Conservation (phyloP, 1,140 invertebrate genomes). For the Hydropsyche tenuis region DNA sequence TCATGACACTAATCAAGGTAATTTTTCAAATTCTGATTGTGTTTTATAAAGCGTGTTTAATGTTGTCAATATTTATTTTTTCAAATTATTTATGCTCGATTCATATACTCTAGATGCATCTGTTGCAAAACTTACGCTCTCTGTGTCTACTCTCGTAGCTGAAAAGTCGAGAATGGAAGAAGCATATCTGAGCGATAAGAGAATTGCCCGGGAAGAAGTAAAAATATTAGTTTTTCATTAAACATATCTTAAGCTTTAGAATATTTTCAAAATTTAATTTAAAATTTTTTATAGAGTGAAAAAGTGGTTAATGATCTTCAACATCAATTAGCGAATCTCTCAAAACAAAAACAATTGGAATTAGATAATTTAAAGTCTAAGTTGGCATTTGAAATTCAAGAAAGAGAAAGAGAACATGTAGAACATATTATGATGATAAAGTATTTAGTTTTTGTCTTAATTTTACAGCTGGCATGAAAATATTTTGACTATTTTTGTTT, state of each 20-base stretch:
- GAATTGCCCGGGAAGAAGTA: constrained; percentile 72
- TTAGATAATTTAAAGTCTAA: constrained; percentile 74
- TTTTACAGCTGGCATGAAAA: too few species aligned
- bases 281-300: constrained; percentile 66
- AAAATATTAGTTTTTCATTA: neutral
- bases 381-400: constrained; percentile 75
- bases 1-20: constrained; percentile 35
- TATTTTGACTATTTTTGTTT: neutral
- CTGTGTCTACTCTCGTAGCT: constrained; percentile 77
- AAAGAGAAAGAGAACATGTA: constrained; percentile 78
- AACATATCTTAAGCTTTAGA: neutral
- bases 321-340: constrained; percentile 66
- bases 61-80: neutral
- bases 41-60: neutral
- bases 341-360: constrained; percentile 65
- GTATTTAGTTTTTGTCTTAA: constrained; percentile 49
- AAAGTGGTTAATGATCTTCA: constrained; percentile 68
- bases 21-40: neutral
- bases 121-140: constrained; percentile 73
- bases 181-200: constrained; percentile 80
- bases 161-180: constrained; percentile 86
- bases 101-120: constrained; percentile 54
- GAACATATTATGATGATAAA: constrained; percentile 74
- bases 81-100: neutral
- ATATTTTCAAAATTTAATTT: constrained; percentile 32